Conservation (phyloP, 2,113 vertebrate genomes). For the Motacilla tschutschensis region DNA sequence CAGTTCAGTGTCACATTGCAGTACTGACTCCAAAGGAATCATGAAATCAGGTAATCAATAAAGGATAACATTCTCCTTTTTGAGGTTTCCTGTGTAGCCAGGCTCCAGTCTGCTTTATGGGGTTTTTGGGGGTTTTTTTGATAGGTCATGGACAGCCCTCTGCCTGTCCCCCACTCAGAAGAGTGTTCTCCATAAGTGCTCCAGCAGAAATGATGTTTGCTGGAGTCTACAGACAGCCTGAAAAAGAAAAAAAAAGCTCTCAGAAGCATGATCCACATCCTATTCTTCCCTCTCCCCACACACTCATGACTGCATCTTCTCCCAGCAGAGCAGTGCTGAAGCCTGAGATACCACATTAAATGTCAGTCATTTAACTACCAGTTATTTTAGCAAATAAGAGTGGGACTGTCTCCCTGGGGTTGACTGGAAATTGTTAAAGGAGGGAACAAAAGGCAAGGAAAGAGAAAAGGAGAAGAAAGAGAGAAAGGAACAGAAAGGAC, state of each 20-base stretch:
- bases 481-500: constrained; percentile 1
- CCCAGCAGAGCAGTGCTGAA: constrained; percentile 14
- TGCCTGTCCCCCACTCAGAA: not conserved
- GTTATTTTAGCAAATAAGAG: constrained; percentile 60
- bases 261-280: constrained; percentile 29
- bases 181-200: not conserved
- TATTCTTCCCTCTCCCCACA: constrained; percentile 50
- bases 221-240: constrained; percentile 5
- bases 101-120: not conserved
- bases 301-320: constrained; percentile 14
- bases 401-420: constrained; percentile 49
- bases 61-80: not conserved
- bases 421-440: constrained; percentile 11
- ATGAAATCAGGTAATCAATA: not conserved
- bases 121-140: not conserved
- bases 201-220: not conserved
- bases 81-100: not conserved
- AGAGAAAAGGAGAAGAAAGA: not conserved
- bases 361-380: constrained; percentile 45
- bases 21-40: not conserved
- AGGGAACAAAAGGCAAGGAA: not conserved
- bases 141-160: not conserved
- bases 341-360: constrained; percentile 19
- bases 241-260: not conserved
- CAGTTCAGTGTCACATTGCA: not conserved